Evolutionary conservation across 2,113 vertebrate species (phyloP), one percentile per base, ranked within the genome.

Genomic region (Rhizomys pruinosus): DNA sequence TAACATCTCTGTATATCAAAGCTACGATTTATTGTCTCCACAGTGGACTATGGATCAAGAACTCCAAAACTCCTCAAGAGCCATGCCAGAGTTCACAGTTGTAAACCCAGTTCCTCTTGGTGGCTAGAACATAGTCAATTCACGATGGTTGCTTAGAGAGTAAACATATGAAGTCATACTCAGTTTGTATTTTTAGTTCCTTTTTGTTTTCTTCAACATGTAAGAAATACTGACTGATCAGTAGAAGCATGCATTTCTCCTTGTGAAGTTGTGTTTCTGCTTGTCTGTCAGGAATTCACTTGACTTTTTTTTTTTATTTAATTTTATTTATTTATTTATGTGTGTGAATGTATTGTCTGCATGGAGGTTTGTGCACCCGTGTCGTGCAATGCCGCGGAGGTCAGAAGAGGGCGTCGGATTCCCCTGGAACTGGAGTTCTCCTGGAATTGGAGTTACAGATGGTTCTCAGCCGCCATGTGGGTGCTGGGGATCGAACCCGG

Each of bases 301-400:
- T 22, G 44, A 66, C 63, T 19, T 25, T 52, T 91, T 95, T 87
- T 74, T n/a, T n/a, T n/a, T n/a, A n/a, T n/a, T n/a, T n/a, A n/a
- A n/a, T n/a, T n/a, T n/a, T n/a, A n/a, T n/a, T n/a, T n/a, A n/a
- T n/a, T n/a, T n/a, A n/a, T n/a, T n/a, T n/a, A n/a, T n/a, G n/a
- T n/a, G n/a, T n/a, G n/a, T n/a, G n/a, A n/a, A n/a, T n/a, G n/a
- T n/a, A n/a, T n/a, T n/a, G n/a, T n/a, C n/a, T n/a, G n/a, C n/a
- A n/a, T n/a, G n/a, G n/a, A n/a, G n/a, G n/a, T n/a, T n/a, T n/a
- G n/a, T n/a, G n/a, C n/a, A n/a, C n/a, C n/a, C n/a, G n/a, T n/a
- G n/a, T n/a, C n/a, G n/a, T n/a, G n/a, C n/a, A n/a, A n/a, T n/a
- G n/a, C n/a, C n/a, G n/a, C n/a, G n/a, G n/a, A n/a, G n/a, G n/a